Evolutionary conservation across 2,113 vertebrate species (phyloP), one percentile per base, ranked within the genome.

Genomic region (Nycticryphes semicollaris): DNA sequence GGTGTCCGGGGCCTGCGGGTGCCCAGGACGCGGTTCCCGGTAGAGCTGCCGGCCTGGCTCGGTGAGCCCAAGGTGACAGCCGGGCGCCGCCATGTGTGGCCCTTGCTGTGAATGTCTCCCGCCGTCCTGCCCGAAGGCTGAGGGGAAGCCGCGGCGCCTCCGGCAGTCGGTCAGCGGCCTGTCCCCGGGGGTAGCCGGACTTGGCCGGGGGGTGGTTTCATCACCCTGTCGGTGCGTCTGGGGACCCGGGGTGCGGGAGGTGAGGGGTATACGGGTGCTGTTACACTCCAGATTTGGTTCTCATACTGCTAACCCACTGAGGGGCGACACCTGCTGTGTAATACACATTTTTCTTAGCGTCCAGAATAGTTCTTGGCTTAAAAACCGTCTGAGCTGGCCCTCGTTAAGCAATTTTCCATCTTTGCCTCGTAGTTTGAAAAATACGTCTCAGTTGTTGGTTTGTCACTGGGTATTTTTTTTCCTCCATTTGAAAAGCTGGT

Each of bases 211-310:
- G 59, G 24, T 3, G 68, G 43, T 27, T 48, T 14, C 4, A 3
- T 11, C 1, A 31, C 68, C 24, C 35, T 3, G 41, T 30, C 16
- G 6, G 16, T 12, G 74, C 2, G 33, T 33, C 21, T 30, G 69
- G 39, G 3, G 19, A 3, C 1, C 35, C 12, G 51, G 2, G 41
- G 31, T 23, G 6, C 3, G 30, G n/a, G 23, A 6, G 25, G 51
- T 0, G 7, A 3, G 33, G 12, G 56, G 7, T 64, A 5, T 45
- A 2, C 0, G 6, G 59, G 23, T 5, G 2, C 63, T n/a, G 62
- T 13, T 13, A 3, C 0, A 23, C 48, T 39, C 57, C 50, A 0
- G 5, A 0, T 5, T 18, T 4, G 27, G 7, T 3, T 54, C 56
- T 35, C 16, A 0, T 9, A 3, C 20, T 7, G 10, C 14, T 3